Evolutionary conservation across 2,113 vertebrate species (phyloP), one percentile per base, ranked within the genome.

Genomic region (Varanus komodoensis): DNA sequence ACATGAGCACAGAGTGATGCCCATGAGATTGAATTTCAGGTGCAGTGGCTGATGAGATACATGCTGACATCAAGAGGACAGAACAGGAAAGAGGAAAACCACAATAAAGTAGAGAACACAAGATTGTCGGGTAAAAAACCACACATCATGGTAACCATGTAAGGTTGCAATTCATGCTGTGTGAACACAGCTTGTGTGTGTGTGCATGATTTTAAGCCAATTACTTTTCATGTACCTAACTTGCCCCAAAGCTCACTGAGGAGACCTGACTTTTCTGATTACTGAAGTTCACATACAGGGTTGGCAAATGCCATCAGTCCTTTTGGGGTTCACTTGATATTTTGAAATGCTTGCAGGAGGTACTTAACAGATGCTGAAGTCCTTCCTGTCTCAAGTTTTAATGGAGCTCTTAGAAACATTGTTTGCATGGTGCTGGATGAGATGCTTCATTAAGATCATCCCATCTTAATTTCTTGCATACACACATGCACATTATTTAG

Each of bases 331-430:
- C 73, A 87, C n/a, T 44, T 61, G 54, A 87, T 44, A 77, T 75
- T 15, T 87, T 44, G 77, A 87, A 75, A 25, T 34, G 64, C 34
- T 29, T 61, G 34, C n/a, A 87, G 52, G 34, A 87, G 52, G 34
- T 87, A 75, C 73, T 87, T 75, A 87, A 54, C n/a, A 44, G 23
- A 87, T 27, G n/a, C n/a, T 61, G 17, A 87, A 32, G 61, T 87
- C 73, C n/a, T 78, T 87, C 38, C 74, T 61, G 38, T 77, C 74
- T 87, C 74, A 78, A 44, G 64, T 87, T 87, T 78, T 64, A 87
- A 78, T 87, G 52, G 54, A 64, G 86, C 54, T 87, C 74, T 87
- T 32, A 87, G 73, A 25, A 67, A 78, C 73, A 64, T 87, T 64
- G 64, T 77, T 87, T 29, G 27, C 27, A 61, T 78, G 74, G 73